phyloP scores from a whole-genome alignment of 1,140 invertebrate species.

The Pogonomyrmex barbatus region DNA sequence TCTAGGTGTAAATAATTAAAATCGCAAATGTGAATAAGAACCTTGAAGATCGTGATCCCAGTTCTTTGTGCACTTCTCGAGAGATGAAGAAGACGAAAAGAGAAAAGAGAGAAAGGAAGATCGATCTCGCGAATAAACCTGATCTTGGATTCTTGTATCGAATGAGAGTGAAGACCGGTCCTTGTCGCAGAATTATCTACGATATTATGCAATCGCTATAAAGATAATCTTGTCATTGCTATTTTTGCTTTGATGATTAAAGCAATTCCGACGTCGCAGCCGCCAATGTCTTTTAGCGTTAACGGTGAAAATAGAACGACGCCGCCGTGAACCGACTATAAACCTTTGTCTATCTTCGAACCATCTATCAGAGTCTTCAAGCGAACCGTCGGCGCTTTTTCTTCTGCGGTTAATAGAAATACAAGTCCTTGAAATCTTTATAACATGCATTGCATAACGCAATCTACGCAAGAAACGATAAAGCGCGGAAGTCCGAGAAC shows the following conservation, averaged over 20 bases:
- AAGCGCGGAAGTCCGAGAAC: background rate
- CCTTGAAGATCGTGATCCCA: slow-evolving; percentile 62
- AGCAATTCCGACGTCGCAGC: background rate
- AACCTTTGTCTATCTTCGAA: slow-evolving; percentile 24
- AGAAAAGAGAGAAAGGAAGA: slow-evolving; percentile 18
- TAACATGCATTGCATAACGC: slow-evolving; percentile 4
- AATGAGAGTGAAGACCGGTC: slow-evolving; percentile 65
- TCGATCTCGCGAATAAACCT: slow-evolving; percentile 33
- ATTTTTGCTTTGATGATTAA: slow-evolving; percentile 54
- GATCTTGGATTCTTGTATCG: slow-evolving; percentile 18
- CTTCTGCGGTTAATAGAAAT: slow-evolving; percentile 25
- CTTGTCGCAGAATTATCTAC: slow-evolving; percentile 52
- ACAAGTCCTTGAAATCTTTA: slow-evolving; percentile 30
- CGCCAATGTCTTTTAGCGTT: slow-evolving; percentile 12
- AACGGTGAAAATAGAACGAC: slow-evolving; percentile 27
- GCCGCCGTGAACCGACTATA: background rate
- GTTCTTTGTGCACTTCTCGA: slow-evolving; percentile 56
- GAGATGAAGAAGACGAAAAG: slow-evolving; percentile 34
- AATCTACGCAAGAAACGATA: background rate
- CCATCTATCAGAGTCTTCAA: slow-evolving; percentile 25
- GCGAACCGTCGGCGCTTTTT: slow-evolving; percentile 14
- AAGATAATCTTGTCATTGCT: slow-evolving; percentile 55
- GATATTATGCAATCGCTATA: slow-evolving; percentile 62
- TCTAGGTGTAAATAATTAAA: background rate
- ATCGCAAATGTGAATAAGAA: slow-evolving; percentile 52